A percentile compares a stretch with the other conserved stretches of the same genome.
These are phyloP conservation scores for Patiria pectinifera DNA, from an alignment of 53 echinoderm and acorn worm genomes.

Conservation along the genomic window DNA sequence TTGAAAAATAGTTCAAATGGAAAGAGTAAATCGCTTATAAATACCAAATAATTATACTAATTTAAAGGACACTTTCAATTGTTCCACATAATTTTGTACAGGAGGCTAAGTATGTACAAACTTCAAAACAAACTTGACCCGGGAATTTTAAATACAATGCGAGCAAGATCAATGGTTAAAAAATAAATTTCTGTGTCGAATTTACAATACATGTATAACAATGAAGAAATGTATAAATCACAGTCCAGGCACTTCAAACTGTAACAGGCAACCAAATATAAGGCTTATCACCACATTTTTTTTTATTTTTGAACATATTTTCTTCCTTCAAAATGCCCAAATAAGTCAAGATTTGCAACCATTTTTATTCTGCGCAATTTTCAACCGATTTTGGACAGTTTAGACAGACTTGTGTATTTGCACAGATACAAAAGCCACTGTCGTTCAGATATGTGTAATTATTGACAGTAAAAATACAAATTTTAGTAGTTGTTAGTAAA, in stretches of 20 bases:
- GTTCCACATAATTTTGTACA: background rate
- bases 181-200: background rate
- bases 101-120: background rate
- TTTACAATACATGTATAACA: background rate
- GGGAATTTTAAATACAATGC: background rate
- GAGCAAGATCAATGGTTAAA: background rate
- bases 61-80: constrained; percentile 4
- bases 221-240: background rate
- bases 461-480: background rate
- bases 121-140: background rate
- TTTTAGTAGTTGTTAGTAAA: background rate
- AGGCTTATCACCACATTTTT: background rate
- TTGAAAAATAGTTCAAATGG: background rate
- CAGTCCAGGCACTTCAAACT: background rate
- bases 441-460: background rate
- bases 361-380: background rate
- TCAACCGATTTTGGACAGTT: background rate
- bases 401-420: background rate
- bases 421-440: background rate
- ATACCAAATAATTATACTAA: background rate
- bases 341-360: background rate
- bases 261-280: background rate
- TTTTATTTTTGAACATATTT: background rate
- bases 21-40: background rate
- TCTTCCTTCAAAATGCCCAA: background rate